These are phyloP conservation scores for Macrophya alboannulata DNA, from an alignment of 2,888 invertebrate genomes.

Conservation along the genomic window DNA sequence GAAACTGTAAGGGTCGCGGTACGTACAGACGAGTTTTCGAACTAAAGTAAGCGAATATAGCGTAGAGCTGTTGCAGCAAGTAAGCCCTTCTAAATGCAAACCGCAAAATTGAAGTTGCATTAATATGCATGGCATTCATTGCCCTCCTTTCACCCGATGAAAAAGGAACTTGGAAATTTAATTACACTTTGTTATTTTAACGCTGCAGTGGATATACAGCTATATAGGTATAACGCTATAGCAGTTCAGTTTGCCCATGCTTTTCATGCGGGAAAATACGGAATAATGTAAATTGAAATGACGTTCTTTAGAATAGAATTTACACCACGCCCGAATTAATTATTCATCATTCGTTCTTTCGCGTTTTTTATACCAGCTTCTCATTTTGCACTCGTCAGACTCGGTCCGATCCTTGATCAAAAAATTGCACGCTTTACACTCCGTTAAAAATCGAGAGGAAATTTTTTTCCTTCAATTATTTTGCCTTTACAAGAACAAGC, in stretches of 20 bases:
- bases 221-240: too few species aligned
- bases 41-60: neutral
- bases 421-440: neutral
- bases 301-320: neutral
- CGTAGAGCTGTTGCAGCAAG: neutral
- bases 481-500: too few species aligned
- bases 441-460: too few species aligned
- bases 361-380: neutral
- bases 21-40: neutral
- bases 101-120: slow-evolving; percentile 26
- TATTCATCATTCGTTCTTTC: slow-evolving; percentile 2
- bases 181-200: slow-evolving; percentile 46
- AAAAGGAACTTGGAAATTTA: slow-evolving; percentile 43
- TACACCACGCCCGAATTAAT: neutral
- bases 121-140: slow-evolving; percentile 41
- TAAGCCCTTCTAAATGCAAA: slow-evolving; percentile 29
- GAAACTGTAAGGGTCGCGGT: neutral
- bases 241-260: neutral
- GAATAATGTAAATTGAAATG: neutral
- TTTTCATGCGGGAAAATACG: neutral
- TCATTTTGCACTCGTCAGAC: neutral
- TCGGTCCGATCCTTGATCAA: neutral
- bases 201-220: neutral
- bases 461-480: too few species aligned
- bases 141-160: slow-evolving; percentile 46